Evolutionary conservation across 2,888 invertebrate genomes (phyloP), one percentile per base, ranked within the genome.

Genomic region (Epinotia nisella): DNA sequence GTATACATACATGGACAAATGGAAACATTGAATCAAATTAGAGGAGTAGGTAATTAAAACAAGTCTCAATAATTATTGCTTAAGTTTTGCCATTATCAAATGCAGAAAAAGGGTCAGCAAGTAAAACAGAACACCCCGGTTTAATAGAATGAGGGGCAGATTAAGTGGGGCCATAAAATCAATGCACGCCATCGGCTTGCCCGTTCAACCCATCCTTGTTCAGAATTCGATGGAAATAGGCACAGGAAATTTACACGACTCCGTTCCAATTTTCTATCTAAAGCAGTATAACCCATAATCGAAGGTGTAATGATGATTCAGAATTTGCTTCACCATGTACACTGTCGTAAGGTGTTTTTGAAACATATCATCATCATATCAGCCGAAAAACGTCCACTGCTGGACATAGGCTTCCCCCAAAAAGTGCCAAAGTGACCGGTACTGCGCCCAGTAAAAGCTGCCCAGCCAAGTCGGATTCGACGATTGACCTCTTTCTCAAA

Each of bases 101-200:
- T n/a, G 13, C 19, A 13, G 24, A 5, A 64, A 35, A 29, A 66
- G 53, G 65, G 41, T 66, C 71, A 71, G 53, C 59, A 65, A 39
- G 45, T 60, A 53, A 71, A 66, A 71, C 59, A 66, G 55, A 55
- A 59, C 59, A 60, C 65, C 60, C 59, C 51, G 45, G 55, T 67
- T 56, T 56, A 55, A 19, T 13, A n/a, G 71, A 72, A 59, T 65
- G 65, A 64, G 55, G 67, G 67, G 67, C 71, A 72, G 67, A 67
- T 72, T 72, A 67, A 72, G 66, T 67, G 55, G 41, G 55, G 55
- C 55, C 67, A 72, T 72, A 72, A 72, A 72, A 72, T 72, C 67
- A 72, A 72, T 67, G 71, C 67, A 45, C 60, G 67, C 65, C 65
- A 60, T 71, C 59, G 45, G 19, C 58, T 64, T 39, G 51, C 39